Conservation (phyloP, 2,888 invertebrate genomes). For the Diarsia rubi region DNA sequence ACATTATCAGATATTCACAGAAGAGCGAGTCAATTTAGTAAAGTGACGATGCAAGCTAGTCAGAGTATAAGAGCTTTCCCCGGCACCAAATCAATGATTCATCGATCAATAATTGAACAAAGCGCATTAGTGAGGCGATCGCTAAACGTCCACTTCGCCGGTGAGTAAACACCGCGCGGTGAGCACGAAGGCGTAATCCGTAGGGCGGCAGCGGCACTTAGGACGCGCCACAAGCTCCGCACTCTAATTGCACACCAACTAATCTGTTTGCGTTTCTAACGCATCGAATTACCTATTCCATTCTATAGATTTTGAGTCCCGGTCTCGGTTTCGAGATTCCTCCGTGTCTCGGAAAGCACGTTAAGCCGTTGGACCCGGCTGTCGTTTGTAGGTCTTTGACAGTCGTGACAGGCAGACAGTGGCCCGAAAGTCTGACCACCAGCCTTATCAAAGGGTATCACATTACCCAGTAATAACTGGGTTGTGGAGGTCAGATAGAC, state of each 20-base stretch:
- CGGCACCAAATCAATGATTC: constrained; percentile 80
- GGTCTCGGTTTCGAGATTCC: too few relatives aligned
- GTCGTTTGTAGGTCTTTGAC: too few relatives aligned
- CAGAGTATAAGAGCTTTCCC: constrained; percentile 49
- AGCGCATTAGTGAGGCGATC: constrained; percentile 85
- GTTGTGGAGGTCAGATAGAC: too few relatives aligned
- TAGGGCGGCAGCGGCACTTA: constrained; percentile 89
- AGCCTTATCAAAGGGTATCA: too few relatives aligned
- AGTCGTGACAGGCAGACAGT: too few relatives aligned
- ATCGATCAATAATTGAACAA: constrained; percentile 83
- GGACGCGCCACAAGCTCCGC: constrained; percentile 85
- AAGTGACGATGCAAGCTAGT: constrained; percentile 55
- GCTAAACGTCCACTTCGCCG: constrained; percentile 86
- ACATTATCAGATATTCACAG: constrained; percentile 47
- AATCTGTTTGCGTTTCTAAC: constrained; percentile 87
- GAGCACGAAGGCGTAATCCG: constrained; percentile 88
- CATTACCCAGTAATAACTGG: too few relatives aligned
- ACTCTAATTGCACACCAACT: constrained; percentile 88
- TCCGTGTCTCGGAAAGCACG: too few relatives aligned
- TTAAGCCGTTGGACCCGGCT: too few relatives aligned
- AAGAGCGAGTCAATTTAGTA: constrained; percentile 46
- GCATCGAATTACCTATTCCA: constrained; percentile 77
- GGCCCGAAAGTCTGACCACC: too few relatives aligned
- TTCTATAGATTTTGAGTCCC: constrained; percentile 59
- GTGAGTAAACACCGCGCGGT: constrained; percentile 75